Evolutionary conservation across 2,113 vertebrate species (phyloP).

Genomic region (Melanotaenia duboulayi): DNA sequence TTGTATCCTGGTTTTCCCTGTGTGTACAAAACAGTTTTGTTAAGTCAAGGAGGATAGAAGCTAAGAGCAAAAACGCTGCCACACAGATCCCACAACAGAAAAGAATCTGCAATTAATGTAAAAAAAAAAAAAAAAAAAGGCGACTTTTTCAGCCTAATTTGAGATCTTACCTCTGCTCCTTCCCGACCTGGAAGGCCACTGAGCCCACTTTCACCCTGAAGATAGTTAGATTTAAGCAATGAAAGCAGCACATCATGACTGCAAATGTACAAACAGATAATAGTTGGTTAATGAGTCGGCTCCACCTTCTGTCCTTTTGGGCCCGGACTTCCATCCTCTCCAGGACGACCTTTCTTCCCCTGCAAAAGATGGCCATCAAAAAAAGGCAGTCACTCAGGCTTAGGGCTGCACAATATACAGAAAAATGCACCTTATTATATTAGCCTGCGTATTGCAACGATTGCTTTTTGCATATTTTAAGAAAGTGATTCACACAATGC

Average conservation of each 20-base stretch:
- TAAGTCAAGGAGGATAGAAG: conserved; percentile 17
- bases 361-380: conserved; percentile 44
- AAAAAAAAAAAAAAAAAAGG: neutral
- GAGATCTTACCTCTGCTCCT: conserved; percentile 85
- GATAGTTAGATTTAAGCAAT: conserved; percentile 13
- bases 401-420: too few relatives aligned
- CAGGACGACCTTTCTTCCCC: conserved; percentile 90
- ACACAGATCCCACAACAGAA: conserved; percentile 14
- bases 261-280: neutral
- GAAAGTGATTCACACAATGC: too few relatives aligned
- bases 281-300: neutral
- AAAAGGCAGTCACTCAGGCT: too few relatives aligned
- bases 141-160: neutral
- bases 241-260: neutral
- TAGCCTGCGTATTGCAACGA: too few relatives aligned
- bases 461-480: too few relatives aligned
- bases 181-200: conserved; percentile 87
- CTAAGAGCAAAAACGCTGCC: neutral
- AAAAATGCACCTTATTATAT: too few relatives aligned
- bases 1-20: conserved; percentile 92
- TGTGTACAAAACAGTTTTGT: conserved; percentile 54
- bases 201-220: conserved; percentile 87
- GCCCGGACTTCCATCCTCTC: conserved; percentile 87
- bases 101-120: neutral
- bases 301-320: conserved; percentile 87